Evolutionary conservation across 1,140 invertebrate species (phyloP).

Genomic region (Drosophila malerkotliana): DNA sequence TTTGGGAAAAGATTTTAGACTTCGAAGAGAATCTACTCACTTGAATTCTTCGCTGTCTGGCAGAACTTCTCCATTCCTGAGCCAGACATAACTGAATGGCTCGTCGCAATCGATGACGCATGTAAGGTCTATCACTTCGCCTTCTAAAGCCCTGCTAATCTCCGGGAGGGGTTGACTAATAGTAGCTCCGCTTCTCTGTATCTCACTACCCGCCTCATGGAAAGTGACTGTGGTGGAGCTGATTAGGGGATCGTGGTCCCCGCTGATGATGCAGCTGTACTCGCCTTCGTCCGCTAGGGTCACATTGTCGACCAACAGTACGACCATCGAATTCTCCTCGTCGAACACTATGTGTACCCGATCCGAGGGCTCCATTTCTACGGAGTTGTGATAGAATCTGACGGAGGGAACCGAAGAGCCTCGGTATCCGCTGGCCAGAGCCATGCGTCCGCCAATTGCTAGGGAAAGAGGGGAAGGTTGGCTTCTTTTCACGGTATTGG

Average conservation of each 20-base stretch:
- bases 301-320: constrained; percentile 85
- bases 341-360: constrained; percentile 72
- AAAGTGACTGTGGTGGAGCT: constrained; percentile 64
- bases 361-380: constrained; percentile 70
- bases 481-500: neutral
- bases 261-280: constrained; percentile 90
- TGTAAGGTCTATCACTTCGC: constrained; percentile 86
- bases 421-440: constrained; percentile 86
- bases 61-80: constrained; percentile 88
- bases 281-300: constrained; percentile 85
- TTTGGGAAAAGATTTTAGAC: too few species aligned
- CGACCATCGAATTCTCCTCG: constrained; percentile 54
- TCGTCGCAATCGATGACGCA: constrained; percentile 85
- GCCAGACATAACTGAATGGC: constrained; percentile 89
- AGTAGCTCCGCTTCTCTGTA: constrained; percentile 24
- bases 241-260: constrained; percentile 85
- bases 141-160: constrained; percentile 85
- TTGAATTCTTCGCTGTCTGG: constrained; percentile 87
- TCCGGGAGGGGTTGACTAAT: constrained; percentile 67
- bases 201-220: constrained; percentile 28
- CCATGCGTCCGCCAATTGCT: constrained; percentile 85
- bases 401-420: constrained; percentile 86
- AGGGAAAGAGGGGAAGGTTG: neutral
- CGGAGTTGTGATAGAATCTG: constrained; percentile 87
- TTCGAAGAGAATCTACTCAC: constrained; percentile 39